phyloP scores from a whole-genome alignment of 2,797 vertebrate species.

The Oophaga sylvatica region DNA sequence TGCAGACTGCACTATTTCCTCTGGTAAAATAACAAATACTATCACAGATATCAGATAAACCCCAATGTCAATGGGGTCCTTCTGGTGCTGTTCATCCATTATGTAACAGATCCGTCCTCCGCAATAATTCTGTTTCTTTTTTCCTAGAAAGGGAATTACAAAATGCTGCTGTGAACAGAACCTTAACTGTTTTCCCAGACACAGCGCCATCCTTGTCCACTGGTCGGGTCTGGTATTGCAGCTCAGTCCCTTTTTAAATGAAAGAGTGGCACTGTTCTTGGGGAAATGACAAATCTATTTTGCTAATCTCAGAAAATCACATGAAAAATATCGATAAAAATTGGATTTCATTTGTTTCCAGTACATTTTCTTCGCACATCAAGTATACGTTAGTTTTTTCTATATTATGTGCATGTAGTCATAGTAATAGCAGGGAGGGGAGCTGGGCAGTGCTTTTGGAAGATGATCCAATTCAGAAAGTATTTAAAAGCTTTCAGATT shows the following conservation, averaged over 20 bases:
- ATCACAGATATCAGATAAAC: no score
- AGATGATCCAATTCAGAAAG: slow-evolving; percentile 38
- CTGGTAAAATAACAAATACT: no score
- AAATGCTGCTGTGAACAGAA: no score
- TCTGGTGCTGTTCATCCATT: no score
- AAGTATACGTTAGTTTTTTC: not conserved
- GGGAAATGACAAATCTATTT: not conserved
- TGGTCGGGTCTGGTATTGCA: no score
- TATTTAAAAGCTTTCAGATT: slow-evolving; percentile 37
- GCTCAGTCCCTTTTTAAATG: not conserved
- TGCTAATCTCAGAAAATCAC: not conserved
- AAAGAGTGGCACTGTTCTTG: not conserved
- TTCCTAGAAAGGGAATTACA: no score
- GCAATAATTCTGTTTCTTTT: no score
- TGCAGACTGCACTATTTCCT: no score
- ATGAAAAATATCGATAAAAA: not conserved
- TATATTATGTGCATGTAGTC: slow-evolving; percentile 32
- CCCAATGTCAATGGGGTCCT: no score
- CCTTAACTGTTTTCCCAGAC: not conserved
- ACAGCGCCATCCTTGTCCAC: not conserved
- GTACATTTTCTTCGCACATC: not conserved
- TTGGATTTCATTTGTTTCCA: not conserved
- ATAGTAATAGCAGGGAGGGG: slow-evolving; percentile 38
- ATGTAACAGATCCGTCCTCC: no score
- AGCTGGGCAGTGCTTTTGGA: slow-evolving; percentile 22